Conservation (phyloP, 2,113 vertebrate species). For the Melanocharis versteri region DNA sequence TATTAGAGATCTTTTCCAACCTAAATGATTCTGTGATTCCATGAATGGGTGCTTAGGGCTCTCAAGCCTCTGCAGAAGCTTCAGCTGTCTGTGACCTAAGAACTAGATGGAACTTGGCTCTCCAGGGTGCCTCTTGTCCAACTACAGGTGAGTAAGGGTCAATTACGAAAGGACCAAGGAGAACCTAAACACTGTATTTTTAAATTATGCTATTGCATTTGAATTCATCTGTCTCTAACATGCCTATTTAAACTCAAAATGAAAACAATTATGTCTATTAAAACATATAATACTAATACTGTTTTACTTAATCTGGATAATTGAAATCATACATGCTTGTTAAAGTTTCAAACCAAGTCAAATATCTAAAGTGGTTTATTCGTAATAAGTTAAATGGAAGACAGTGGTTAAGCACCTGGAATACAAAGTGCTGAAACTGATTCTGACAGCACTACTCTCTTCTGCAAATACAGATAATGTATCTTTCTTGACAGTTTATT, state of each 20-base stretch:
- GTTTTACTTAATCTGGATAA: background rate
- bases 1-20: background rate
- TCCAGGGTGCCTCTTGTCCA: background rate
- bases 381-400: background rate
- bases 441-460: conserved; percentile 12
- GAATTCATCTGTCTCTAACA: background rate
- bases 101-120: background rate
- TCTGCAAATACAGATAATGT: conserved; percentile 44
- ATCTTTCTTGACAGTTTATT: conserved; percentile 45
- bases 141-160: background rate
- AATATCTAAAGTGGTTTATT: background rate
- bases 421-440: background rate
- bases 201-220: background rate
- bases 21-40: background rate
- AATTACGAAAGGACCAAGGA: background rate
- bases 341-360: conserved; percentile 4
- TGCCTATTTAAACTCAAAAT: background rate
- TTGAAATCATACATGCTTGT: background rate
- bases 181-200: background rate
- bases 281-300: background rate
- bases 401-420: background rate
- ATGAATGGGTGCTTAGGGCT: background rate
- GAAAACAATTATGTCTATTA: background rate
- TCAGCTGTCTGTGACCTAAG: background rate
- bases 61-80: background rate